phyloP scores from a whole-genome alignment of 2,888 invertebrate species.

The Cataglyphis cursor region DNA sequence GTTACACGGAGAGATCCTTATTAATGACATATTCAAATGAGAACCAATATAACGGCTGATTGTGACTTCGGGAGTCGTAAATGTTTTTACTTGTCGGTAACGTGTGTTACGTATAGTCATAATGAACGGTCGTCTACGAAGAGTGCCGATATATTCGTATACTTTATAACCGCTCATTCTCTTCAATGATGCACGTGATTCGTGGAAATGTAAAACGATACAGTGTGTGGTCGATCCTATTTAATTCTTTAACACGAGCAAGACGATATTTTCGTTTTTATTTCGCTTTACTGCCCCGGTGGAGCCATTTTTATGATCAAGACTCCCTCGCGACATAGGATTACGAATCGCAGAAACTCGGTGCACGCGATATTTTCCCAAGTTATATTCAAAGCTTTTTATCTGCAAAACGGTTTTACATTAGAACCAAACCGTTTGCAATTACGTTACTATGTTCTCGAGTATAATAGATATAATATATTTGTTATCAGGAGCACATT shows the following conservation, averaged over 20 bases:
- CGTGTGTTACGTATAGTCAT: conserved; percentile 33
- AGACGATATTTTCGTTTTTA: conserved; percentile 36
- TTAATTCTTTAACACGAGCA: conserved; percentile 59
- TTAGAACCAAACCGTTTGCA: conserved; percentile 1
- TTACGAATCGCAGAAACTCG: conserved; percentile 43
- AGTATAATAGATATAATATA: not conserved
- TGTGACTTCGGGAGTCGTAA: conserved; percentile 64
- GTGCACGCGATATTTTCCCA: conserved; percentile 21
- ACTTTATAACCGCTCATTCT: conserved; percentile 45
- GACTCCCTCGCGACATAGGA: conserved; percentile 19
- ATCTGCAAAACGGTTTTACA: not conserved
- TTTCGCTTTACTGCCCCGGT: conserved; percentile 8
- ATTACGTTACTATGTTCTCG: not conserved
- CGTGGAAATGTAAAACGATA: conserved; percentile 37
- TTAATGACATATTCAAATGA: conserved; percentile 71
- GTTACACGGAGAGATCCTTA: conserved; percentile 55
- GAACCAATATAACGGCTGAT: conserved; percentile 39
- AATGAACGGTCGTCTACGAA: conserved; percentile 58
- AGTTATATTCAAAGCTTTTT: conserved; percentile 12
- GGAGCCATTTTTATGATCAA: conserved; percentile 33
- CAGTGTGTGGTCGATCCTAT: conserved; percentile 16
- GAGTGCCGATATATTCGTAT: conserved; percentile 10
- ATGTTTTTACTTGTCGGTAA: conserved; percentile 64
- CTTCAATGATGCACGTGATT: conserved; percentile 50
- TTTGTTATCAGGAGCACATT: conserved; percentile 4